Evolutionary conservation across 2,797 vertebrate species (phyloP), one percentile per base, ranked within the genome.

Genomic region (Lutjanus argentimaculatus): DNA sequence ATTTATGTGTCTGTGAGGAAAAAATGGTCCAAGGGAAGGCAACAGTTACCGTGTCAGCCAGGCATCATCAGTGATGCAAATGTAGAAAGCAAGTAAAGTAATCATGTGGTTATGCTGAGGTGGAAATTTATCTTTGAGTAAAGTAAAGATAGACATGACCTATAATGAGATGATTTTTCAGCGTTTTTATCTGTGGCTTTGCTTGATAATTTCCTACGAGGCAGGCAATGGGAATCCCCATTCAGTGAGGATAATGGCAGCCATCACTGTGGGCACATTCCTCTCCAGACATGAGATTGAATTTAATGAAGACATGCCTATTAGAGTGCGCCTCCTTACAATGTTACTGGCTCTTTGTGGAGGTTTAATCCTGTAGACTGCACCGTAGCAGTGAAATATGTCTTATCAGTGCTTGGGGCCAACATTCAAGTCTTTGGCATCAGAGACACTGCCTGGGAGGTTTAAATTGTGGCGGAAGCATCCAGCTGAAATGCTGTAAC

Each of bases 221-320:
- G 67, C 69, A 59, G 63, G 17, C 52, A 22, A 46, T 9, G 73
- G 61, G 66, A 64, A 75, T 85, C 72, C 70, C 56, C 66, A 81
- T 79, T 85, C 61, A 67, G 63, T 6, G 64, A 67, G 58, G 71
- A 86, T 83, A 82, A 88, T 59, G 70, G 59, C 55, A 78, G 81
- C 66, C 76, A 70, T 85, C 82, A 71, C 76, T 73, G 57, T 30
- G 56, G 82, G 84, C 85, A 73, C 77, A 82, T 79, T 92, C 66
- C 77, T 89, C 87, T 80, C 55, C 42, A 68, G 85, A 88, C 82
- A 74, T 51, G 71, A 83, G 84, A 90, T 79, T 89, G 77, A 80
- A 88, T 93, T 87, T 91, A 94, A 94, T 93, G 89, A 91, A 90
- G 93, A 93, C 92, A 93, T 51, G 91, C 83, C 77, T 86, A 67